These are phyloP conservation scores for Volucella bombylans DNA, from an alignment of 2,888 invertebrate genomes.

Conservation along the genomic window DNA sequence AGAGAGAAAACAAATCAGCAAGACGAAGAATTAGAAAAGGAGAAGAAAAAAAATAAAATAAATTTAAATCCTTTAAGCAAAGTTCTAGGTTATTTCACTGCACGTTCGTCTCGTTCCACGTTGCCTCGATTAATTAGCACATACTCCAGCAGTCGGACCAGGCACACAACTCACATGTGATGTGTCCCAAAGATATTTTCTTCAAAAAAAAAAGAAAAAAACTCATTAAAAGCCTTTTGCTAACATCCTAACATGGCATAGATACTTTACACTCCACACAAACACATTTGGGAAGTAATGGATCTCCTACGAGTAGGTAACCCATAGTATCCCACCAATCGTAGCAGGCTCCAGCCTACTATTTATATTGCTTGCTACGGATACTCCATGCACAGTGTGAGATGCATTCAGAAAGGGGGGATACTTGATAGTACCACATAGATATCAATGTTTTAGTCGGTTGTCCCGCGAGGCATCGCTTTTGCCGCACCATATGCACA, in stretches of 20 bases:
- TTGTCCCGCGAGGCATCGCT: conserved; percentile 29
- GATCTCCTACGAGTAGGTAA: background rate
- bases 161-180: conserved; percentile 67
- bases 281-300: conserved; percentile 35
- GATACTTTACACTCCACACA: conserved; percentile 25
- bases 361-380: too few relatives aligned
- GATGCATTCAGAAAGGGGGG: conserved; percentile 66
- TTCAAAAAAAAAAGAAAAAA: conserved; percentile 13
- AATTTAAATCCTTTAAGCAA: conserved; percentile 53
- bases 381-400: conserved; percentile 34
- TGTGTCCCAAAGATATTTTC: conserved; percentile 70
- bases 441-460: conserved; percentile 65
- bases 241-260: conserved; percentile 46
- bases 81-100: conserved; percentile 50
- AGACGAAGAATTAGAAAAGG: conserved; percentile 27
- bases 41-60: conserved; percentile 22
- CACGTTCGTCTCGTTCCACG: conserved; percentile 38
- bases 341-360: background rate
- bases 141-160: conserved; percentile 37
- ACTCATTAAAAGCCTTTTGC: conserved; percentile 67
- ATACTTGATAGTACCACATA: conserved; percentile 72
- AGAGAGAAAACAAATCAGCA: conserved; percentile 14
- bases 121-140: conserved; percentile 71
- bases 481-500: conserved; percentile 60
- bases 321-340: conserved; percentile 22